These are phyloP conservation scores for Cherax destructor DNA, from an alignment of 1,140 invertebrate species.

Conservation along the genomic window DNA sequence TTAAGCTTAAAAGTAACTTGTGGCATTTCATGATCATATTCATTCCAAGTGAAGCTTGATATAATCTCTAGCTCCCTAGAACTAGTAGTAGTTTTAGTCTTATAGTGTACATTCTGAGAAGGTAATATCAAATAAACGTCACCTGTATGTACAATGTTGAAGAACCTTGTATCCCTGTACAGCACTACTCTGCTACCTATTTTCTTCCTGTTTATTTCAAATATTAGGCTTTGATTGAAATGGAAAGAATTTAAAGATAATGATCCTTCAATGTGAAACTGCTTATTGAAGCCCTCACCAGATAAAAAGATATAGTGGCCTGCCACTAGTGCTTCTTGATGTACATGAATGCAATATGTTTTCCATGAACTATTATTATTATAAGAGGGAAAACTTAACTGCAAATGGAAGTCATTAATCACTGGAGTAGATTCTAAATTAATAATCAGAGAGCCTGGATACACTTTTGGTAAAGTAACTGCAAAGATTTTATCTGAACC, in stretches of 20 bases:
- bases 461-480: constrained; percentile 12
- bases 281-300: background rate
- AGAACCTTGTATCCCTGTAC: constrained; percentile 9
- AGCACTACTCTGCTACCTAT: constrained; percentile 26
- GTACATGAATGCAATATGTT: constrained; percentile 10
- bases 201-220: constrained; percentile 39
- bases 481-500: constrained; percentile 30
- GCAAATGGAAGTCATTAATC: constrained; percentile 11
- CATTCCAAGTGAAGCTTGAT: constrained; percentile 53
- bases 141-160: constrained; percentile 20
- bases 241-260: constrained; percentile 10
- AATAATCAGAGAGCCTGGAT: constrained; percentile 25
- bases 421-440: constrained; percentile 2
- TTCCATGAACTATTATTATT: background rate
- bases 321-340: background rate
- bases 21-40: constrained; percentile 22
- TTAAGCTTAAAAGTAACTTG: constrained; percentile 27
- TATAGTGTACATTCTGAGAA: constrained; percentile 18
- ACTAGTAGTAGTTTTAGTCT: background rate
- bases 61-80: background rate
- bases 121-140: constrained; percentile 12
- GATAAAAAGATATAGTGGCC: constrained; percentile 17
- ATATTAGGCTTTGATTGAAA: constrained; percentile 19
- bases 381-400: background rate
- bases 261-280: constrained; percentile 18